Percentiles rank a stretch among this genome's conserved stretches.
These are phyloP conservation scores for Chaitophorus viminalis DNA, from an alignment of 2,888 invertebrate genomes.

Conservation along the genomic window DNA sequence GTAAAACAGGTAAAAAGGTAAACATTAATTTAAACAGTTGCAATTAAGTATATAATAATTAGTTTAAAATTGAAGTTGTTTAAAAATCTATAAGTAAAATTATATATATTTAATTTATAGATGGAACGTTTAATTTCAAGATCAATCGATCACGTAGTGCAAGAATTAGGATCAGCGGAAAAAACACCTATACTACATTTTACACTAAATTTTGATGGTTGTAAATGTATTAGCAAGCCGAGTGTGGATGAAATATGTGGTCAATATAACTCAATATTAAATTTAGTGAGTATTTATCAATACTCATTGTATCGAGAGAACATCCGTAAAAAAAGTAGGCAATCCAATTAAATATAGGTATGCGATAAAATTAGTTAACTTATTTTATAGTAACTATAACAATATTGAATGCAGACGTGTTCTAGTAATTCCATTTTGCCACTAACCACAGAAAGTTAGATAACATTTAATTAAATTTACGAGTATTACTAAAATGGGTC, in stretches of 20 bases:
- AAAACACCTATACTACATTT: conserved; percentile 23
- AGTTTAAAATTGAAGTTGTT: no score
- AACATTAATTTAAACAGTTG: not conserved
- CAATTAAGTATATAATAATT: no score
- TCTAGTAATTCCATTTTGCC: no score
- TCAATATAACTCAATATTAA: conserved; percentile 66
- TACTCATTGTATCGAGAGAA: not conserved
- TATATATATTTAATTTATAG: not conserved
- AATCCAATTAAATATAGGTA: no score
- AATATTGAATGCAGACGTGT: no score
- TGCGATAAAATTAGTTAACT: no score
- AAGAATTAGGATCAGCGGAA: not conserved
- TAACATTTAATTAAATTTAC: no score
- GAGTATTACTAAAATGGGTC: no score
- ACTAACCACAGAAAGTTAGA: no score
- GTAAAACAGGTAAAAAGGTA: no score
- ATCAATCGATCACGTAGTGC: not conserved
- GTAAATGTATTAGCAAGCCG: conserved; percentile 18
- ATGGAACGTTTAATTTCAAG: not conserved
- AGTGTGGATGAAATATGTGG: conserved; percentile 7
- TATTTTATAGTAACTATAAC: no score
- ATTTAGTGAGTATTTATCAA: conserved; percentile 47
- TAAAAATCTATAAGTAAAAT: no score
- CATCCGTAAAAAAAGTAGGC: not conserved
- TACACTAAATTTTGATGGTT: conserved; percentile 14